These are phyloP conservation scores for Amphiura filiformis DNA, from an alignment of 35 echinoderm and acorn worm genomes.

Conservation along the genomic window DNA sequence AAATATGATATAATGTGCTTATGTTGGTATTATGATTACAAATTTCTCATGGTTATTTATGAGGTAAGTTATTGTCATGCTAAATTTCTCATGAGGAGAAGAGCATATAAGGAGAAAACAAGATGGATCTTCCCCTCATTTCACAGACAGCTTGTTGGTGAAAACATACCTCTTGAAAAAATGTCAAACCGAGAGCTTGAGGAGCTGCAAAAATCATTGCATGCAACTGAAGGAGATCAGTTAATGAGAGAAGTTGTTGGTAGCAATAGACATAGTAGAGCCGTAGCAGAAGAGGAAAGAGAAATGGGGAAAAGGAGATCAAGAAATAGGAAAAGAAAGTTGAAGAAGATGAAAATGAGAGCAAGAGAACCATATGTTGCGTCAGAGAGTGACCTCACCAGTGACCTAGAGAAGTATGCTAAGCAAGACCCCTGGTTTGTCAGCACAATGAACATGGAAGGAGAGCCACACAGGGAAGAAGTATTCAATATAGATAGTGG, in stretches of 20 bases:
- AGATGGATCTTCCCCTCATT: too few species aligned
- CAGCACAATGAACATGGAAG: background rate
- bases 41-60: too few species aligned
- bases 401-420: background rate
- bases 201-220: background rate
- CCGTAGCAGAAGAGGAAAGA: background rate
- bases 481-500: background rate
- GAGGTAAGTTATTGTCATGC: too few species aligned
- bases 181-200: background rate
- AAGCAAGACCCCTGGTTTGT: background rate
- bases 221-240: background rate
- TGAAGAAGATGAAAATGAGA: background rate
- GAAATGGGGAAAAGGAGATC: background rate
- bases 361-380: background rate
- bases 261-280: background rate
- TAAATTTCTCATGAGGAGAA: too few species aligned
- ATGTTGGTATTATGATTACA: too few species aligned
- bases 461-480: background rate
- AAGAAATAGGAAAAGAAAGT: background rate
- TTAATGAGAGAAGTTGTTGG: background rate
- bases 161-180: background rate
- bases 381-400: background rate
- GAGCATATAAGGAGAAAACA: too few species aligned
- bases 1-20: too few species aligned
- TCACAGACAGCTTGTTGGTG: too few species aligned